Evolutionary conservation across 2,888 invertebrate species (phyloP).

Genomic region (Limnephilus marmoratus): DNA sequence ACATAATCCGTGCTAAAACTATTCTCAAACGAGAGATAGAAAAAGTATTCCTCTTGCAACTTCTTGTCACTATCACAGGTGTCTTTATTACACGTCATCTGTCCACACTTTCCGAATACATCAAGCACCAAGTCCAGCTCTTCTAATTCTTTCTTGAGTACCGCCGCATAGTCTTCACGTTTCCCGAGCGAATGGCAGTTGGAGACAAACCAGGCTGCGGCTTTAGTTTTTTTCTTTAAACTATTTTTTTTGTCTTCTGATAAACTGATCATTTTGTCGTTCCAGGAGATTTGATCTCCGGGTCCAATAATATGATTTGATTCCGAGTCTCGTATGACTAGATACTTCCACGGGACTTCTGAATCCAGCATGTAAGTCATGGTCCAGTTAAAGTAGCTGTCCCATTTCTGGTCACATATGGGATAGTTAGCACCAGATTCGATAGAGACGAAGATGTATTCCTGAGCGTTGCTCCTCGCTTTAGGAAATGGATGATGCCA

Average conservation of each 20-base stretch:
- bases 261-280: constrained; percentile 37
- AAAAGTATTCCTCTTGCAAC: constrained; percentile 70
- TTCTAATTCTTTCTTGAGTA: constrained; percentile 68
- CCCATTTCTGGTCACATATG: constrained; percentile 69
- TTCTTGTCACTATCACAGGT: constrained; percentile 68
- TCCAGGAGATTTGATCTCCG: constrained; percentile 31
- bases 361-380: constrained; percentile 73
- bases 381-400: constrained; percentile 71
- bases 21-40: constrained; percentile 73
- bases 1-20: constrained; percentile 72
- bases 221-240: constrained; percentile 69
- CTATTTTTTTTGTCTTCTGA: constrained; percentile 1
- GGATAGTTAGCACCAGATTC: constrained; percentile 70
- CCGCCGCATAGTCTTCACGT: constrained; percentile 69
- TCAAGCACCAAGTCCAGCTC: constrained; percentile 69
- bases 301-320: constrained; percentile 63
- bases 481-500: constrained; percentile 68
- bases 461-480: constrained; percentile 71
- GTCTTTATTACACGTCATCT: constrained; percentile 68
- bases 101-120: constrained; percentile 71
- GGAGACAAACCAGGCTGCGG: constrained; percentile 73
- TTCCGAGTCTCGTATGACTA: constrained; percentile 69
- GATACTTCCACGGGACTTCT: constrained; percentile 70
- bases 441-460: constrained; percentile 74
- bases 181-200: constrained; percentile 70